These are phyloP conservation scores for Piezodorus guildinii DNA, from an alignment of 1,140 invertebrate species.

Conservation along the genomic window DNA sequence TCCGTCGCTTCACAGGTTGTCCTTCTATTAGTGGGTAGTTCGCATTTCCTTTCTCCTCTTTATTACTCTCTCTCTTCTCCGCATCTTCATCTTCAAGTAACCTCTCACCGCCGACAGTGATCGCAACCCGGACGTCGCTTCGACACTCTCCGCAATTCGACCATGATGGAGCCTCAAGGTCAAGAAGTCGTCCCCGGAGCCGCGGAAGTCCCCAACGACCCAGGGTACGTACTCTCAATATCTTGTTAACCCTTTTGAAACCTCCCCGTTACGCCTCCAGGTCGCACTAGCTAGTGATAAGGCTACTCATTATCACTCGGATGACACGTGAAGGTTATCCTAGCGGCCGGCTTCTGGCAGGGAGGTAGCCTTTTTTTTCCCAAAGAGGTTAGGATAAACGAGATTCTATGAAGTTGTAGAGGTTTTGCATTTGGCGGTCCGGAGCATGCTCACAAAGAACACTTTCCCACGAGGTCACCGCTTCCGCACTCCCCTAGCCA, in stretches of 20 bases:
- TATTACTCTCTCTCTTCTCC: not conserved
- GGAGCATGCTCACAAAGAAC: not conserved
- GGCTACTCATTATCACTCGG: not conserved
- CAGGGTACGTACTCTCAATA: conserved; percentile 24
- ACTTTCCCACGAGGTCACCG: conserved; percentile 3
- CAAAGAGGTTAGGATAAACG: not conserved
- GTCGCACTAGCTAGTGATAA: not conserved
- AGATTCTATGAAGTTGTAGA: conserved; percentile 1
- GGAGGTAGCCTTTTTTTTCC: not conserved
- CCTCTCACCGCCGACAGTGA: not conserved
- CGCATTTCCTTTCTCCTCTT: not conserved
- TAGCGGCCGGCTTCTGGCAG: not conserved
- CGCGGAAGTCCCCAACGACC: conserved; percentile 28
- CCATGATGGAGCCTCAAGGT: conserved; percentile 26
- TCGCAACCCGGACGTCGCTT: not conserved
- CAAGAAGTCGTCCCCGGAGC: conserved; percentile 25
- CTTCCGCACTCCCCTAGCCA: not conserved
- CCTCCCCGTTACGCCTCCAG: not conserved
- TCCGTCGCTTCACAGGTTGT: not conserved
- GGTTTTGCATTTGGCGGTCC: conserved; percentile 19
- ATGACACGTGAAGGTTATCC: not conserved
- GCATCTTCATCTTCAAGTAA: not conserved
- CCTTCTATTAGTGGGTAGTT: conserved; percentile 12
- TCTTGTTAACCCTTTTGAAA: not conserved
- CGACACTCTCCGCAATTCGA: not conserved